phyloP scores from a whole-genome alignment of 2,113 vertebrate species.

The Hystrix cristata region DNA sequence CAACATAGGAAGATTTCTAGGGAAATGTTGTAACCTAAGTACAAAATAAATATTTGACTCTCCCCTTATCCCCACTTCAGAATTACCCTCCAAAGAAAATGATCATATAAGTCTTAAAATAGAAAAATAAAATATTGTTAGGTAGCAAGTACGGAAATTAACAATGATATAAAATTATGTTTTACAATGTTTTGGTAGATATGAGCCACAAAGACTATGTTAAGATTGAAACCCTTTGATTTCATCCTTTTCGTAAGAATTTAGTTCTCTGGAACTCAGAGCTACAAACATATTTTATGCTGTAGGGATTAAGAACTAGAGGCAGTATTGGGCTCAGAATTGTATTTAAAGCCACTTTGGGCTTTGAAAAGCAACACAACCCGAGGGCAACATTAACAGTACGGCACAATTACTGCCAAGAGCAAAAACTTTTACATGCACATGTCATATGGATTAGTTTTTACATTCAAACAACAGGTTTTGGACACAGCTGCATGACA shows the following conservation, averaged over 20 bases:
- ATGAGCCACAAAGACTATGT: not conserved
- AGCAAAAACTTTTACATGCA: not conserved
- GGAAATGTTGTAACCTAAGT: not conserved
- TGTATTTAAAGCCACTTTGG: not conserved
- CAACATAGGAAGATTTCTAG: not conserved
- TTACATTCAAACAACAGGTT: not conserved
- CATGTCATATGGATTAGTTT: not conserved
- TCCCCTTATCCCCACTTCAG: not conserved
- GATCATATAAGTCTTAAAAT: not conserved
- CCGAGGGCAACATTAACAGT: not conserved
- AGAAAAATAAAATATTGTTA: not conserved
- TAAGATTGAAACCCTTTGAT: not conserved
- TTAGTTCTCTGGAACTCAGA: not conserved
- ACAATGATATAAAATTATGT: not conserved
- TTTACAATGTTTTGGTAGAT: not conserved
- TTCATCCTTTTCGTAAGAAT: not conserved
- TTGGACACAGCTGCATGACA: not conserved
- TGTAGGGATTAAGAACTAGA: not conserved
- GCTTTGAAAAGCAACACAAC: not conserved
- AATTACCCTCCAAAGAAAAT: constrained; percentile 53
- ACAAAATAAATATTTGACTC: constrained; percentile 33
- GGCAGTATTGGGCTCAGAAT: not conserved
- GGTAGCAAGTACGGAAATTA: not conserved
- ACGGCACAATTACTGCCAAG: not conserved
- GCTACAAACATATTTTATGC: not conserved